Conservation (phyloP, 2,888 invertebrate species). For the Xestia xanthographa region DNA sequence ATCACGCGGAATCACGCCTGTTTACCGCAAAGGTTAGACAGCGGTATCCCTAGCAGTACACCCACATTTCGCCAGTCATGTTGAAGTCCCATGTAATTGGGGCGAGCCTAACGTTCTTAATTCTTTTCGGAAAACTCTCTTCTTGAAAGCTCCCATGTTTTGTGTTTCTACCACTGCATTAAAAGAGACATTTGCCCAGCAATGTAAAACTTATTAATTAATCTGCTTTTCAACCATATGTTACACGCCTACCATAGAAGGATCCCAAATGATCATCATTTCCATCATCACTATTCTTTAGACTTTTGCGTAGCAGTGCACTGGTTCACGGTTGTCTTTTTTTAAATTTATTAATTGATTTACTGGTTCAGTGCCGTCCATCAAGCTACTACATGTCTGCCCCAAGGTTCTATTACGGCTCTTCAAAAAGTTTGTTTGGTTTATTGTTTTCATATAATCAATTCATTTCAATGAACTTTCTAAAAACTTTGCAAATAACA, state of each 20-base stretch:
- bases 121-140: neutral
- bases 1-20: neutral
- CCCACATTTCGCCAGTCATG: neutral
- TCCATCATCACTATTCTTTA: neutral
- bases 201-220: neutral
- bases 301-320: neutral
- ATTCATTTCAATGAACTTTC: slow-evolving; percentile 18
- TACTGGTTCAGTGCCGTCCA: neutral
- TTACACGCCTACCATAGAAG: neutral
- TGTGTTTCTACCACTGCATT: neutral
- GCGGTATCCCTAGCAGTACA: neutral
- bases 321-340: neutral
- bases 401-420: neutral
- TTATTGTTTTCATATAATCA: slow-evolving; percentile 6
- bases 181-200: neutral
- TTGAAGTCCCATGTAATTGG: neutral
- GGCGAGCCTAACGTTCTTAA: neutral
- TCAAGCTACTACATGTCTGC: neutral
- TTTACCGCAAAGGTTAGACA: neutral
- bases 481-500: slow-evolving; percentile 35
- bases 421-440: neutral
- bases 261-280: neutral
- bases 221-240: neutral
- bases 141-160: neutral
- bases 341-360: neutral